A percentile compares a stretch with the other conserved stretches of the same genome.
phyloP scores from a whole-genome alignment of 1,140 invertebrate species.

The Tetraneura akinire region DNA sequence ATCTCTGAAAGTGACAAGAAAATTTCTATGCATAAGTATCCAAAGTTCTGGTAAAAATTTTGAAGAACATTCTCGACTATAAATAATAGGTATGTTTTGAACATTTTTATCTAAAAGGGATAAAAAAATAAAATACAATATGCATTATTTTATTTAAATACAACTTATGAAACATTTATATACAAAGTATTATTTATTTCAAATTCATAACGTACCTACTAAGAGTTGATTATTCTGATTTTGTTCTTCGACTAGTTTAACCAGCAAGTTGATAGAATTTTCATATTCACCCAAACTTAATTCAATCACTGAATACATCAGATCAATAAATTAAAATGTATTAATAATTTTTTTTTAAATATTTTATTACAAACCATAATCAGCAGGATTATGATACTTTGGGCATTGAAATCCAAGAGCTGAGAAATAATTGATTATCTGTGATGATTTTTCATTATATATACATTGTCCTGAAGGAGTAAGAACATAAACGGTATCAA shows the following conservation, averaged over 20 bases:
- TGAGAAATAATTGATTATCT: slow-evolving; percentile 66
- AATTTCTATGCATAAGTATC: slow-evolving; percentile 27
- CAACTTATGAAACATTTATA: background rate
- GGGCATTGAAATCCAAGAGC: slow-evolving; percentile 64
- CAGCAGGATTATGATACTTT: slow-evolving; percentile 70
- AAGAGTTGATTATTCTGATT: background rate
- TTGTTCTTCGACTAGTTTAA: background rate
- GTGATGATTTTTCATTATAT: slow-evolving; percentile 62
- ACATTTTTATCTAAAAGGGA: background rate
- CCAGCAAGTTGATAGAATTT: background rate
- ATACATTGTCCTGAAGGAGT: slow-evolving; percentile 64
- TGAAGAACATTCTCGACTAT: slow-evolving; percentile 34
- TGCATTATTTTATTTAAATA: background rate
- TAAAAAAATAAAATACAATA: background rate
- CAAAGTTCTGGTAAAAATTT: slow-evolving; percentile 34
- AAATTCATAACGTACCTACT: background rate
- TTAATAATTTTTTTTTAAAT: background rate
- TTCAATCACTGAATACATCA: slow-evolving; percentile 39
- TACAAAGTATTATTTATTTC: background rate
- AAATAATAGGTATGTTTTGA: background rate
- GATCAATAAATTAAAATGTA: background rate
- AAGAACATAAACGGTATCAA: slow-evolving; percentile 68
- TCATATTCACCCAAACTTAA: slow-evolving; percentile 46
- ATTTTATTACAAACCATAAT: slow-evolving; percentile 61
- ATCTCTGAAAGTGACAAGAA: slow-evolving; percentile 31